Base-by-base conservation (phyloP, 2,113 vertebrate species). In the Eubucco bourcierii region DNA sequence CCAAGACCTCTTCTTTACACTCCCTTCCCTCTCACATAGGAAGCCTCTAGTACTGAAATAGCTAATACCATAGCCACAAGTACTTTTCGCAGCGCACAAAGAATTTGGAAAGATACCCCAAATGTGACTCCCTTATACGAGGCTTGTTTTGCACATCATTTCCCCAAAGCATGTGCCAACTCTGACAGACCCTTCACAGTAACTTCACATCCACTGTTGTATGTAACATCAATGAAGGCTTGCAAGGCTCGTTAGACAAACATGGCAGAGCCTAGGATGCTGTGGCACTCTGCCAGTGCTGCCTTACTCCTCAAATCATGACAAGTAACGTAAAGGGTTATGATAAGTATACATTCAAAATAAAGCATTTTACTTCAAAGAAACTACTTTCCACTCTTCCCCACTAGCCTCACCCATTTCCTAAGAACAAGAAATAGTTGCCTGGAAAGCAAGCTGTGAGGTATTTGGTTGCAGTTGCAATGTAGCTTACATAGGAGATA, bases 301-400 rank as follows among this genome's bases (percentile, higher is more conserved):
- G 11, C 68, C n/a, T 28, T 65, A 12, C 9, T 19, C 41, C 29
- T 4, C 31, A 86, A 5, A 74, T 5, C 0, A 0, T 71, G 46
- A 37, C 56, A 64, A 74, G 72, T 10, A 63, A 5, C 15, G 71
- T 46, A 31, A 55, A 70, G n/a, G 4, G 12, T 76, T 84, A 16
- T n/a, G 15, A 37, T 75, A 60, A 60, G 20, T 39, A 9, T 24
- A 7, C 44, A 20, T 7, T 20, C 50, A 80, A 90, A 82, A 73
- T 61, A 80, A 94, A 80, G 27, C 23, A 53, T 23, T 24, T 65
- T 33, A 20, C 37, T 71, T 79, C 34, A 66, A 63, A 70, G 63
- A 58, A 74, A 29, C 34, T 55, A 9, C 25, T 78, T 50, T 81
- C 12, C 27, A 4, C 18, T 58, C 9, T 73, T 76, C 47, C 50